phyloP scores from a whole-genome alignment of 2,888 invertebrate genomes.

The Melinopterus prodromus region DNA sequence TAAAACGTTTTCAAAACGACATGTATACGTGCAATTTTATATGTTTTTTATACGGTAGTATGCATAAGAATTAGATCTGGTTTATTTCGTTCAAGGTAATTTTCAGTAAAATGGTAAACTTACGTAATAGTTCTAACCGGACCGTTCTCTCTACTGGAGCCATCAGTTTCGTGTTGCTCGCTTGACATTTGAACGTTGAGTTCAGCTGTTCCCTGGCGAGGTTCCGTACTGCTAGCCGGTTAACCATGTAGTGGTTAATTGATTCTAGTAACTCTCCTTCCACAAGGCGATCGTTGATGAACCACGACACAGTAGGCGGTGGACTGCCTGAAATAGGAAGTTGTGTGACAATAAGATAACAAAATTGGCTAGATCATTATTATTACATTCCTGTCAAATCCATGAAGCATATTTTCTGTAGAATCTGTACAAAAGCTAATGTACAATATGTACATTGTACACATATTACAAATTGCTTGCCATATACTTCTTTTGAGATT shows the following conservation, averaged over 20 bases:
- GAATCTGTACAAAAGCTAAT: no score
- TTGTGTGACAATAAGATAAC: not conserved
- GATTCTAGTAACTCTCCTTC: slow-evolving; percentile 73
- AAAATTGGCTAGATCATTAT: no score
- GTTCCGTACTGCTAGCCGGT: slow-evolving; percentile 77
- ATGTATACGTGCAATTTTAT: no score
- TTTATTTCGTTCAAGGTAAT: not conserved
- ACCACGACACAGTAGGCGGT: slow-evolving; percentile 86
- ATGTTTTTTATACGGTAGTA: no score
- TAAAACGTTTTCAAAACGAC: no score
- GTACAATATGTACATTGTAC: no score
- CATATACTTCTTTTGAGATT: no score
- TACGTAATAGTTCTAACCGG: slow-evolving; percentile 83
- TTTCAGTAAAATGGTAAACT: slow-evolving; percentile 60
- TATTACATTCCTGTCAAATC: no score
- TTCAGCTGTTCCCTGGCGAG: slow-evolving; percentile 81
- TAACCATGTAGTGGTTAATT: slow-evolving; percentile 80
- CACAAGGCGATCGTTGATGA: slow-evolving; percentile 75
- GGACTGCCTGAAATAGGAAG: slow-evolving; percentile 73
- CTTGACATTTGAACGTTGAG: slow-evolving; percentile 87
- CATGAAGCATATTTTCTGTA: no score
- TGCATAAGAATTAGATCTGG: not conserved
- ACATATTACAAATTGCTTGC: no score
- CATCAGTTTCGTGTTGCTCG: slow-evolving; percentile 86
- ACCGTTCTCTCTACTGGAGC: slow-evolving; percentile 85